phyloP scores from a whole-genome alignment of 1,140 invertebrate genomes.

The Heliothis virescens region DNA sequence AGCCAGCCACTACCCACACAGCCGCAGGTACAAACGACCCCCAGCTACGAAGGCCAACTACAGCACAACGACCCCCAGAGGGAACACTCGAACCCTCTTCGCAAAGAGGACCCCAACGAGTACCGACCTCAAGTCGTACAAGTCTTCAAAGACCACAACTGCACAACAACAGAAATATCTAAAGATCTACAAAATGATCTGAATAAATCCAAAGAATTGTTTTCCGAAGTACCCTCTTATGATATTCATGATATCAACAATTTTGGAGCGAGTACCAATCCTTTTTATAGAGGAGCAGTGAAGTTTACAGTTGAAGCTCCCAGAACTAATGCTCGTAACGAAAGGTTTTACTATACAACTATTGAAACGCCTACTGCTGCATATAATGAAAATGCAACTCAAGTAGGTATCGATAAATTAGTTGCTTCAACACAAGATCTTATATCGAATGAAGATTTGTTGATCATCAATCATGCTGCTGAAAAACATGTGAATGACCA shows the following conservation, averaged over 20 bases:
- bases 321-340: constrained; percentile 64
- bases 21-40: background rate
- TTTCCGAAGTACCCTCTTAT: constrained; percentile 56
- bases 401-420: constrained; percentile 80
- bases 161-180: constrained; percentile 52
- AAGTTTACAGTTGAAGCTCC: constrained; percentile 69
- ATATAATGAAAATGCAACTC: constrained; percentile 50
- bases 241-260: constrained; percentile 65
- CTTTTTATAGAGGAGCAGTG: constrained; percentile 62
- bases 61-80: background rate
- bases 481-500: constrained; percentile 70
- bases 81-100: constrained; percentile 55
- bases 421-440: constrained; percentile 86
- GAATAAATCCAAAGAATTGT: constrained; percentile 58
- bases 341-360: constrained; percentile 72
- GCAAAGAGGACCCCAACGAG: constrained; percentile 52
- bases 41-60: background rate
- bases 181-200: constrained; percentile 53
- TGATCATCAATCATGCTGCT: constrained; percentile 86
- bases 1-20: constrained; percentile 40
- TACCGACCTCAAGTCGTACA: constrained; percentile 62
- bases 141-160: constrained; percentile 78
- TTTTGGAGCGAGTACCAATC: constrained; percentile 65
- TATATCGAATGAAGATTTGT: constrained; percentile 86
- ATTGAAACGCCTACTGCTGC: constrained; percentile 55